Evolutionary conservation across 1,140 invertebrate species (phyloP), one percentile per base, ranked within the genome.

Genomic region (Hylaeus volcanicus): DNA sequence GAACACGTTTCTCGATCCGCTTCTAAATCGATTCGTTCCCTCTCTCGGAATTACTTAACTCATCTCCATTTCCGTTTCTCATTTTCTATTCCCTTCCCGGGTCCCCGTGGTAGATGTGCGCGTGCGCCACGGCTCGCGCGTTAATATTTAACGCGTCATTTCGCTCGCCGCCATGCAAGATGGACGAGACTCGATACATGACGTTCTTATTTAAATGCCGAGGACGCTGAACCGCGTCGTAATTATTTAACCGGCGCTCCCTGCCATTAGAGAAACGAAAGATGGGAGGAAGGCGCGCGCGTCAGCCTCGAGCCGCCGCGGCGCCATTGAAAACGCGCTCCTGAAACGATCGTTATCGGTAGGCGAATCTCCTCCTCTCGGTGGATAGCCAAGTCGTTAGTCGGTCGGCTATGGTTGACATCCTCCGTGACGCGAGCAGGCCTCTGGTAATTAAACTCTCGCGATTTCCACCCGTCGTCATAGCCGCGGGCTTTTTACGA

Each of bases 281-380:
- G 26, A 66, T n/a, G 74, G 51, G 5, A 14, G n/a, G 43, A 51
- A 69, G 11, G 61, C 56, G 65, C 65, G 65, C 66, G 66, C 56
- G 56, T 9, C 14, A n/a, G 39, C 75, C 48, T 45, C 51, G 77
- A 84, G 83, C 70, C 60, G 68, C 26, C 58, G 79, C 83, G 83
- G 73, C 73, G 83, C 69, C 55, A 74, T 81, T 70, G 60, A 70
- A 76, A 84, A 84, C 68, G 74, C 74, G 79, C 61, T 86, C 65
- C 70, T 79, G 61, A 83, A 86, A 70, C 81, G 81, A 86, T 86
- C 85, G 84, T 83, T 86, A 86, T 86, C 84, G 71, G 73, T 5
- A 53, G 14, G 55, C 53, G 63, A 85, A 86, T 86, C 86, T 83
- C 45, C 26, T 11, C 15, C 71, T 65, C 71, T 55, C 37, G 64